These are phyloP conservation scores for Aphaenogaster rudis DNA, from an alignment of 1,140 invertebrate species.

Conservation along the genomic window DNA sequence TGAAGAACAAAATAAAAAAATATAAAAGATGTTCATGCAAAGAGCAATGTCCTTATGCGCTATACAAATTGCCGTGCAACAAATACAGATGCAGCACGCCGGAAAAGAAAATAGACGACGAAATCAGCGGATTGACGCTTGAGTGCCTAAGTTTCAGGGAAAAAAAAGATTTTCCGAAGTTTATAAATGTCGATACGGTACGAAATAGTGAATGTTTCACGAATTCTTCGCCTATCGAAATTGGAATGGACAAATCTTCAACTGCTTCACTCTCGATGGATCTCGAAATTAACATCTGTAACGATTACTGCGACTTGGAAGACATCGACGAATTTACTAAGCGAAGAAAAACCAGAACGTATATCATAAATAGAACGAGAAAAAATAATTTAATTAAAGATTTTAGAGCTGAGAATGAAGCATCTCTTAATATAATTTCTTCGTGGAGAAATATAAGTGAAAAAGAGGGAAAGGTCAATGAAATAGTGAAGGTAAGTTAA, in stretches of 20 bases:
- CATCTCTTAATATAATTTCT: not conserved
- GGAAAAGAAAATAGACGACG: not conserved
- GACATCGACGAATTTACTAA: not conserved
- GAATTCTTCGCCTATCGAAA: not conserved
- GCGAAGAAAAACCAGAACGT: constrained; percentile 56
- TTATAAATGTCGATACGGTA: not conserved
- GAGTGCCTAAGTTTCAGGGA: not conserved
- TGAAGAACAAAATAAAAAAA: constrained; percentile 11
- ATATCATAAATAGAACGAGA: constrained; percentile 34
- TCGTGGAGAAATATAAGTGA: not conserved
- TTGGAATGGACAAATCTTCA: not conserved
- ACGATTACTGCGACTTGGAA: not conserved
- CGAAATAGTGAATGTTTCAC: not conserved
- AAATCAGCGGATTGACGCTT: not conserved
- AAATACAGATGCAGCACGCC: not conserved
- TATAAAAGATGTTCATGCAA: not conserved
- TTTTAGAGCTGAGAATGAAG: not conserved
- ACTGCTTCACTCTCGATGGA: constrained; percentile 28
- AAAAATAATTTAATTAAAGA: constrained; percentile 6
- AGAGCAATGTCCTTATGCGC: not conserved
- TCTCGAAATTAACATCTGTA: constrained; percentile 36
- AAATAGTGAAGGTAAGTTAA: constrained; percentile 31
- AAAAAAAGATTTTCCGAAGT: not conserved
- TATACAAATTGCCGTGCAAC: constrained; percentile 11
- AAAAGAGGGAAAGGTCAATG: not conserved